phyloP scores from a whole-genome alignment of 2,888 invertebrate genomes.

The Brachyptera putata region DNA sequence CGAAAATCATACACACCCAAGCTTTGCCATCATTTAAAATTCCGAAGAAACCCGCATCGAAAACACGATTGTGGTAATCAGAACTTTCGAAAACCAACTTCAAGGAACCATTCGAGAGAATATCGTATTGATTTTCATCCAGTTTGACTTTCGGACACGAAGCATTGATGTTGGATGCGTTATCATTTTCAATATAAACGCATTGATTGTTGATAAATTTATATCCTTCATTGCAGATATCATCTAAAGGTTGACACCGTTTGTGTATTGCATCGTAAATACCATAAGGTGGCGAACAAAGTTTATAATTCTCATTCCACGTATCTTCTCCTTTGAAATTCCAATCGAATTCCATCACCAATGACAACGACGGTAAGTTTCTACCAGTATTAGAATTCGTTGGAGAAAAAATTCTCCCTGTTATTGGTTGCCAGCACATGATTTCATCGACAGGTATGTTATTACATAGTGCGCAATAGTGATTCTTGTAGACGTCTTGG shows the following conservation, averaged over 20 bases:
- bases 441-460: conserved; percentile 24
- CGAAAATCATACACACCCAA: conserved; percentile 2
- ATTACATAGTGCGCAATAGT: conserved; percentile 40
- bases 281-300: background rate
- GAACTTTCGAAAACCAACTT: background rate
- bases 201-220: background rate
- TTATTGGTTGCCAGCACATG: background rate
- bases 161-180: background rate
- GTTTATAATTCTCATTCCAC: background rate
- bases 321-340: background rate
- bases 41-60: background rate
- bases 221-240: background rate
- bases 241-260: background rate
- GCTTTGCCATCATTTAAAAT: background rate
- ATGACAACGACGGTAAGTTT: conserved; percentile 8
- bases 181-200: background rate
- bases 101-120: conserved; percentile 29
- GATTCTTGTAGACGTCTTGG: conserved; percentile 38
- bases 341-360: conserved; percentile 32
- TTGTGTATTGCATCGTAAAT: background rate
- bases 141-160: background rate
- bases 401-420: background rate
- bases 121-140: conserved; percentile 24
- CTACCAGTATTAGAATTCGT: too few relatives aligned
- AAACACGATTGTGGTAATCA: background rate